phyloP scores from a whole-genome alignment of 2,888 invertebrate species.

The Agrotis puta region DNA sequence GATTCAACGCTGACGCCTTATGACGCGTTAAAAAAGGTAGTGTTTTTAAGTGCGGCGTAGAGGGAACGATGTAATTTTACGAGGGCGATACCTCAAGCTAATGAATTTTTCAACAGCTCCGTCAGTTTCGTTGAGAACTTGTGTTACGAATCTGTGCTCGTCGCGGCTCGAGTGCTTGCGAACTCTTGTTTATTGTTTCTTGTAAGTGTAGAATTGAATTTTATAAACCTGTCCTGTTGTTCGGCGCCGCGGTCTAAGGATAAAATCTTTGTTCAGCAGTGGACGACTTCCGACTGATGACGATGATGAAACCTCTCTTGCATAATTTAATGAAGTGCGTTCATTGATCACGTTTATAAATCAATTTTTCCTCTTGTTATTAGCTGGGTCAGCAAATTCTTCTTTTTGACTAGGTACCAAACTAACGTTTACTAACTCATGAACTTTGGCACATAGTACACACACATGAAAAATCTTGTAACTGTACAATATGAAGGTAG shows the following conservation, averaged over 20 bases:
- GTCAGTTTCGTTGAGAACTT: conserved; percentile 57
- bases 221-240: conserved; percentile 26
- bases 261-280: too few relatives aligned
- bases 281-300: too few relatives aligned
- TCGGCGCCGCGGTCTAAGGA: too few relatives aligned
- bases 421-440: not conserved
- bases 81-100: conserved; percentile 71
- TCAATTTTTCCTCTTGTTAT: conserved; percentile 26
- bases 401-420: not conserved
- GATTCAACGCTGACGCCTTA: conserved; percentile 80
- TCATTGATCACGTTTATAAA: not conserved
- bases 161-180: conserved; percentile 10
- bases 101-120: conserved; percentile 69
- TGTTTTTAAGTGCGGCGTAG: conserved; percentile 68
- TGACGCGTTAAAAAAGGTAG: conserved; percentile 74
- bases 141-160: conserved; percentile 48
- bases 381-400: too few relatives aligned
- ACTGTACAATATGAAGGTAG: not conserved
- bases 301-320: conserved; percentile 4
- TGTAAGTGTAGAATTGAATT: conserved; percentile 51
- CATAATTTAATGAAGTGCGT: conserved; percentile 19
- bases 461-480: not conserved
- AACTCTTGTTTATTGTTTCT: conserved; percentile 54
- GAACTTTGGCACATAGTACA: too few relatives aligned
- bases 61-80: conserved; percentile 72